Evolutionary conservation across 2,888 invertebrate species (phyloP).

Genomic region (Mechanitis mazaeus): DNA sequence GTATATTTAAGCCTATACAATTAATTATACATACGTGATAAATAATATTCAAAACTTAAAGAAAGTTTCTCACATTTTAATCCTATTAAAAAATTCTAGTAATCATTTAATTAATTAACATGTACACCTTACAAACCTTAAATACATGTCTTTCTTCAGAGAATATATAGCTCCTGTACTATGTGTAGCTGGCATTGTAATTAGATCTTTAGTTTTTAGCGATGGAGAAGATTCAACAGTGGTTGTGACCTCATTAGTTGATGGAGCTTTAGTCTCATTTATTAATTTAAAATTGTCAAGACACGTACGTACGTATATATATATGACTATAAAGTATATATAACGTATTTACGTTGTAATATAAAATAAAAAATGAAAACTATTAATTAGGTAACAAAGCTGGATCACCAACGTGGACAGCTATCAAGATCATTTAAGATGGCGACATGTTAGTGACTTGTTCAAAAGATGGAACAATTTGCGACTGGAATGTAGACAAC

Average conservation of each 20-base stretch:
- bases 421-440: slow-evolving; percentile 86
- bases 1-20: too few relatives aligned
- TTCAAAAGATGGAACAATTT: slow-evolving; percentile 87
- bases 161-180: slow-evolving; percentile 89
- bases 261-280: slow-evolving; percentile 80
- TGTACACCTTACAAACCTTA: too few relatives aligned
- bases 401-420: slow-evolving; percentile 90
- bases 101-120: too few relatives aligned
- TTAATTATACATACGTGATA: too few relatives aligned
- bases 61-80: too few relatives aligned
- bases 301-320: not conserved
- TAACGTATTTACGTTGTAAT: too few relatives aligned
- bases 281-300: not conserved
- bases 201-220: slow-evolving; percentile 84
- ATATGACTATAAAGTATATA: too few relatives aligned
- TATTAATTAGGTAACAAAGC: slow-evolving; percentile 79
- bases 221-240: slow-evolving; percentile 92
- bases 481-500: slow-evolving; percentile 90
- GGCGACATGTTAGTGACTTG: slow-evolving; percentile 92
- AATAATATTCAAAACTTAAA: too few relatives aligned
- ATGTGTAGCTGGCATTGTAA: slow-evolving; percentile 86
- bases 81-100: too few relatives aligned
- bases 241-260: slow-evolving; percentile 83
- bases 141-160: slow-evolving; percentile 48
- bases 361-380: not conserved